Conservation (phyloP, 2,888 invertebrate species). For the Cotesia congregata region DNA sequence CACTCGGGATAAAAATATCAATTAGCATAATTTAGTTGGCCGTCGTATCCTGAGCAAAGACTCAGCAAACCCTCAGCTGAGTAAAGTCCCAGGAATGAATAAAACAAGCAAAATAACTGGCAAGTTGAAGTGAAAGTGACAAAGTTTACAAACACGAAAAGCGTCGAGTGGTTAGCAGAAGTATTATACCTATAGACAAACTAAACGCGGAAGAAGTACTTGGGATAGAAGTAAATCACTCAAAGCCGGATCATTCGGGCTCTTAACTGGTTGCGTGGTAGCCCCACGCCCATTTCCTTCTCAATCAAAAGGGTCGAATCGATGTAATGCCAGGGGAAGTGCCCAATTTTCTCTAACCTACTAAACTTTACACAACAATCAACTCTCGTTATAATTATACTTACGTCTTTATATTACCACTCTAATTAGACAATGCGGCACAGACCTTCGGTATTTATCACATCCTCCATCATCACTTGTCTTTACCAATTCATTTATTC, state of each 20-base stretch:
- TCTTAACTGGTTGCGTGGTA: conserved; percentile 51
- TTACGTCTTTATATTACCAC: conserved; percentile 32
- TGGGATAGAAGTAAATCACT: conserved; percentile 48
- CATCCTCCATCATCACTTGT: too few species aligned
- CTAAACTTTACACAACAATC: conserved; percentile 58
- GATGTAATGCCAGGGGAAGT: conserved; percentile 65
- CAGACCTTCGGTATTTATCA: too few species aligned
- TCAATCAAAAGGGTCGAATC: conserved; percentile 62
- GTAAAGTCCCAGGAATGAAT: background rate
- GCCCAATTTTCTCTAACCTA: conserved; percentile 66
- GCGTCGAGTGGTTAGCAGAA: conserved; percentile 25
- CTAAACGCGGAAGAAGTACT: conserved; percentile 26
- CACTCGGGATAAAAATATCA: too few species aligned
- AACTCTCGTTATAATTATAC: conserved; percentile 42
- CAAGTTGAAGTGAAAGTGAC: conserved; percentile 20
- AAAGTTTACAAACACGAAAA: conserved; percentile 45
- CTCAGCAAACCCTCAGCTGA: background rate
- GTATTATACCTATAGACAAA: background rate
- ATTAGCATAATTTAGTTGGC: background rate
- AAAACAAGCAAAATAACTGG: conserved; percentile 30
- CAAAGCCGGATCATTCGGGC: conserved; percentile 57
- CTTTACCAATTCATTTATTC: too few species aligned
- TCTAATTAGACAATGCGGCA: background rate
- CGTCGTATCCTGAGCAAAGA: background rate
- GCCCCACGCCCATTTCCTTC: conserved; percentile 61